Base-by-base conservation (phyloP, 1,140 invertebrate genomes). In the Chrysoperla carnea region DNA sequence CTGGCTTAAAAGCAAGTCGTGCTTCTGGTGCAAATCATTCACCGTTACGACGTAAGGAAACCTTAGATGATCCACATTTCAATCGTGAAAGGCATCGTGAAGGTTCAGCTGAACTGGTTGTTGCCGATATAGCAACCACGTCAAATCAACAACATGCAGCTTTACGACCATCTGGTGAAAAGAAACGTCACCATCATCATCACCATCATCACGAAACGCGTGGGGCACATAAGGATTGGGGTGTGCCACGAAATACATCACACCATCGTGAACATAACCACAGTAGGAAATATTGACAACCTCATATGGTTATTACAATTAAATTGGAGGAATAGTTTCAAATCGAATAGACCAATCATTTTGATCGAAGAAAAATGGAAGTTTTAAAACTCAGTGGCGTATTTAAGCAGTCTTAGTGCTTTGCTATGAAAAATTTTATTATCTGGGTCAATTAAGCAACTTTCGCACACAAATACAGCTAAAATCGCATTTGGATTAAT, bases 101-200 rank as follows among this genome's bases (percentile, higher is more conserved):
- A 48, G 62, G 62, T 58, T 60, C 15, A 40, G 46, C 81, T 8
- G 85, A 90, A 57, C 68, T 88, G 51, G 80, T 85, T 8, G 78
- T 86, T 5, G 78, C 75, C 14, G 83, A 86, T 55, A 23, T 23
- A 3, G 77, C 76, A 1, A 60, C 65, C 8, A 60, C 67, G 8
- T 64, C 55, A 13, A 33, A 13, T 37, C 17, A 15, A 43, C 65
- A 58, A 50, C 71, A 51, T 55, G 63, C 52, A 53, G 58, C 56
- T 42, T 62, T 52, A 46, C 57, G 50, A 46, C 64, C 52, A 56
- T 47, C 63, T 33, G 67, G 72, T 23, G 78, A 85, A 59, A 84
- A 85, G 59, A 76, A 80, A 39, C 72, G 77, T 33, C 78, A 81
- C 49, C 84, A 87, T 54, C 84, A 88, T 49, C 84, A 89, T 45